phyloP scores from a whole-genome alignment of 2,797 vertebrate species.

The Sardinella longiceps region DNA sequence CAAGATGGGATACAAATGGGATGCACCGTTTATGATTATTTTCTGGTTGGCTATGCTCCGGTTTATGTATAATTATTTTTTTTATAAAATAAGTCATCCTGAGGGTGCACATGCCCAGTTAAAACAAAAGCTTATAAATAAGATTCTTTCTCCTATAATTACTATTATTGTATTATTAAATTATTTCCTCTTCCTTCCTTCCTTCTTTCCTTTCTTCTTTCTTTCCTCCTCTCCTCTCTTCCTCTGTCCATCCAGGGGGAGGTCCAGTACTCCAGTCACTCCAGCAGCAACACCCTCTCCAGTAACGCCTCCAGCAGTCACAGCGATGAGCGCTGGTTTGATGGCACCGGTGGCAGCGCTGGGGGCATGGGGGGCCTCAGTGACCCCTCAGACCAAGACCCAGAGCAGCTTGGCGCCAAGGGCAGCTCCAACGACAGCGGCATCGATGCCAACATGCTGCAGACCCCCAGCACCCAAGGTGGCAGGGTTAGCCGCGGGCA shows the following conservation, averaged over 20 bases:
- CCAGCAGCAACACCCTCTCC: constrained; percentile 93
- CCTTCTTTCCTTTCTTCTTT: constrained; percentile 8
- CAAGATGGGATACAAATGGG: too few species aligned
- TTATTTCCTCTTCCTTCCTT: not conserved
- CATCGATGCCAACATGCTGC: constrained; percentile 83
- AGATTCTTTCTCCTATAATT: not conserved
- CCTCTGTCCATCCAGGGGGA: constrained; percentile 75
- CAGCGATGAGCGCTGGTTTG: constrained; percentile 92
- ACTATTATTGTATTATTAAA: too few species aligned
- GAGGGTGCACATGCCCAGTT: not conserved
- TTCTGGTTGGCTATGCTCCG: too few species aligned
- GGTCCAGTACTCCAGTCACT: constrained; percentile 89
- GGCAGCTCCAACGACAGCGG: constrained; percentile 89
- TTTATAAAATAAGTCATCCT: too few species aligned
- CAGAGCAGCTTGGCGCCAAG: constrained; percentile 67
- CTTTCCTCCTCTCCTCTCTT: not conserved
- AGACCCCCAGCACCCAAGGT: constrained; percentile 68
- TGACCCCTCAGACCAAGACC: constrained; percentile 77
- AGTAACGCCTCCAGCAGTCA: constrained; percentile 92
- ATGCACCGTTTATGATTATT: too few species aligned
- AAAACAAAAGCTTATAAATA: not conserved
- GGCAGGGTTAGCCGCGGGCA: constrained; percentile 67
- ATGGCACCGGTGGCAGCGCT: constrained; percentile 63
- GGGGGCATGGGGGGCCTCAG: constrained; percentile 49
- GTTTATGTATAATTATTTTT: too few species aligned